phyloP scores from a whole-genome alignment of 1,140 invertebrate genomes.

The Drosophila pseudoobscura region DNA sequence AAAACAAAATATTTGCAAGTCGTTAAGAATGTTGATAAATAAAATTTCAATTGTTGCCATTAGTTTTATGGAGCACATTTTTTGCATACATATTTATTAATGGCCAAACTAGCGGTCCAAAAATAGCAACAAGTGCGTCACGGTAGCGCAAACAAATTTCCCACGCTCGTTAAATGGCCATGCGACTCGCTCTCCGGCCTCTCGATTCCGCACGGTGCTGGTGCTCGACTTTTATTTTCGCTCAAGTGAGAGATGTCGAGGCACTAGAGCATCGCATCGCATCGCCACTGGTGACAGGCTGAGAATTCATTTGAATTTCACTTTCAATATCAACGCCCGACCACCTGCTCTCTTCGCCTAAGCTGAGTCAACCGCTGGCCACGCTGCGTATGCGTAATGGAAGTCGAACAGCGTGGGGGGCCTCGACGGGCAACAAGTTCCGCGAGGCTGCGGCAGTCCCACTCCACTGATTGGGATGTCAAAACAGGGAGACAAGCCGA shows the following conservation, averaged over 20 bases:
- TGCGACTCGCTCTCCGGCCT: conserved; percentile 32
- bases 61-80: conserved; percentile 43
- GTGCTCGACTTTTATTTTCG: conserved; percentile 40
- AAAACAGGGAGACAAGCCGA: conserved; percentile 38
- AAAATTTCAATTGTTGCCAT: conserved; percentile 55
- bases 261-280: background rate
- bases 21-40: conserved; percentile 62
- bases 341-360: conserved; percentile 29
- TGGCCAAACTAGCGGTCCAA: conserved; percentile 27
- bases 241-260: conserved; percentile 23
- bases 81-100: conserved; percentile 56
- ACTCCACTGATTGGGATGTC: conserved; percentile 40
- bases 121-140: conserved; percentile 77
- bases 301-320: conserved; percentile 48
- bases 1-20: conserved; percentile 43
- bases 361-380: conserved; percentile 42
- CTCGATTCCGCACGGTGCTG: too few species aligned
- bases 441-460: conserved; percentile 7
- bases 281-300: conserved; percentile 16
- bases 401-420: conserved; percentile 1
- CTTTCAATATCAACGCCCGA: conserved; percentile 30
- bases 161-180: conserved; percentile 63
- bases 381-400: conserved; percentile 64
- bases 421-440: too few species aligned
- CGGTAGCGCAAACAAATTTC: conserved; percentile 46